Conservation (phyloP, 1,140 invertebrate genomes). For the Pomacea maculata region DNA sequence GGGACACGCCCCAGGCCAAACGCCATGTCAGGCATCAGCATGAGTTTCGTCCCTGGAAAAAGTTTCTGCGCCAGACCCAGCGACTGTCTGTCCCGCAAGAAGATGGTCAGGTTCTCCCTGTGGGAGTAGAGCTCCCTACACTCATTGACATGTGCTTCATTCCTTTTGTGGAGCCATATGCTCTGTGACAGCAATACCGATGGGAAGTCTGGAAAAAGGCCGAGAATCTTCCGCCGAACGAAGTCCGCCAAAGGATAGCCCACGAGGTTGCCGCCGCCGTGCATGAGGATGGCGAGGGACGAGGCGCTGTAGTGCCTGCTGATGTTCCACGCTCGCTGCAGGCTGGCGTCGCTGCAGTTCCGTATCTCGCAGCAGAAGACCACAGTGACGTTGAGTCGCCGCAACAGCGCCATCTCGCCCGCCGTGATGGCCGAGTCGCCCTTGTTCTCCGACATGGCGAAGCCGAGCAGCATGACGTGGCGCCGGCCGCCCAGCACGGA, state of each 20-base stretch:
- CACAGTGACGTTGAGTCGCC: conserved; percentile 22
- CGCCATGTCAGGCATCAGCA: conserved; percentile 31
- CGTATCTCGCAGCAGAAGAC: conserved; percentile 32
- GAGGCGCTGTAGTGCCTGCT: conserved; percentile 7
- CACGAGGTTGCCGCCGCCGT: conserved; percentile 38
- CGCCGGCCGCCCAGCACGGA: conserved; percentile 15
- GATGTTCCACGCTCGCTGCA: conserved; percentile 7
- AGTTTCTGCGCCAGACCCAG: conserved; percentile 17
- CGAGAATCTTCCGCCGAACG: conserved; percentile 10
- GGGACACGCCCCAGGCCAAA: conserved; percentile 17
- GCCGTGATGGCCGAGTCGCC: conserved; percentile 40
- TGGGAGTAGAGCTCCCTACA: conserved; percentile 19
- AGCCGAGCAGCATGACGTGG: conserved; percentile 36
- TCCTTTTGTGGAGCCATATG: conserved; percentile 9
- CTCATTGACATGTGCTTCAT: neutral
- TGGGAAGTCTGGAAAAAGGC: conserved; percentile 22
- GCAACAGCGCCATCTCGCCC: conserved; percentile 33
- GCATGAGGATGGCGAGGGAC: conserved; percentile 31
- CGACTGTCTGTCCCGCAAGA: conserved; percentile 34
- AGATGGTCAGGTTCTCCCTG: conserved; percentile 27
- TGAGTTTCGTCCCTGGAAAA: conserved; percentile 15
- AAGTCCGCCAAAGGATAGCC: conserved; percentile 21
- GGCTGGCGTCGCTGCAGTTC: conserved; percentile 5
- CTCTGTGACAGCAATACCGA: conserved; percentile 34
- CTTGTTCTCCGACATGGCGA: conserved; percentile 35